These are phyloP conservation scores for Leuciscus waleckii DNA, from an alignment of 2,797 vertebrate genomes.

Conservation along the genomic window DNA sequence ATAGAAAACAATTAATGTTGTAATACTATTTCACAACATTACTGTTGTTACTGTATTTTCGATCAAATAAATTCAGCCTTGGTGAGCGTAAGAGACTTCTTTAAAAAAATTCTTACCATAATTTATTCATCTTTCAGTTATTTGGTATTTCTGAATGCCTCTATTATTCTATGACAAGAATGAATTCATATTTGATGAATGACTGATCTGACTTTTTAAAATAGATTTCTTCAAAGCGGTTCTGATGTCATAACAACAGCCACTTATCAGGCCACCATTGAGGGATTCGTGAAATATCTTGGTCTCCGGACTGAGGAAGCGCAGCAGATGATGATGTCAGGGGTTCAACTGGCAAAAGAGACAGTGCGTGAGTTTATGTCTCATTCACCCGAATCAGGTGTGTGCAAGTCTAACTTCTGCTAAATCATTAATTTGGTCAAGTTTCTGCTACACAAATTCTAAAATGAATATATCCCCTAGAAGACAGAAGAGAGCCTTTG, in stretches of 20 bases:
- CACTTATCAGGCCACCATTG: constrained; percentile 83
- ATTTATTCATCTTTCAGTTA: not conserved
- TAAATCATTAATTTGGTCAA: not conserved
- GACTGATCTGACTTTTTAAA: not conserved
- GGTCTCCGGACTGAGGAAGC: constrained; percentile 71
- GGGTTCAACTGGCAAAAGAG: constrained; percentile 79
- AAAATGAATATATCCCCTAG: not conserved
- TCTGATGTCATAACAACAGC: constrained; percentile 82
- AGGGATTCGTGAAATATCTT: constrained; percentile 78
- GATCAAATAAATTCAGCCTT: not conserved
- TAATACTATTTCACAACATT: not conserved
- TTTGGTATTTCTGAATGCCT: not conserved
- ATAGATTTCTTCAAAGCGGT: constrained; percentile 80
- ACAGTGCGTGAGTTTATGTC: constrained; percentile 66
- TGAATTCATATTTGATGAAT: not conserved
- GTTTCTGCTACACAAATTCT: not conserved
- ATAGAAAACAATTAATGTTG: not conserved
- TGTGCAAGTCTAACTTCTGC: not conserved
- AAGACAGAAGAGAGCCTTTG: constrained; percentile 67
- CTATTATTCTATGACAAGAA: not conserved
- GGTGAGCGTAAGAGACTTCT: not conserved
- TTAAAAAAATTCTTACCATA: not conserved
- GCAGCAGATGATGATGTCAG: constrained; percentile 76
- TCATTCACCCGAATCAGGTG: constrained; percentile 65
- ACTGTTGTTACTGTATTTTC: not conserved